phyloP scores from a whole-genome alignment of 2,888 invertebrate species.

The Leucoptera coffeella region DNA sequence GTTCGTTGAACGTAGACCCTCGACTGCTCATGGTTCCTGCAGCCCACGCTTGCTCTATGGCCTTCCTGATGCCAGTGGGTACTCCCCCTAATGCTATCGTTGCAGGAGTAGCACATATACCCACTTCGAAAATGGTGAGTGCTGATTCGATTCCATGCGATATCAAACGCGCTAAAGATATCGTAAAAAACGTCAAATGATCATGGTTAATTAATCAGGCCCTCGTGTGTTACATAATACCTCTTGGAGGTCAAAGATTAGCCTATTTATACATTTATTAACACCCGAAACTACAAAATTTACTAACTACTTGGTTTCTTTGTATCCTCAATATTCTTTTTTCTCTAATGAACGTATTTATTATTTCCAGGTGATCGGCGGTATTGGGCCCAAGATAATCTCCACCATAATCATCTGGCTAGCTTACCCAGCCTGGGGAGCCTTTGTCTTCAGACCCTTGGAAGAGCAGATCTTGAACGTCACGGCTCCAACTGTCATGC shows the following conservation, averaged over 20 bases:
- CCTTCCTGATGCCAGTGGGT: constrained; percentile 90
- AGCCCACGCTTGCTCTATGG: constrained; percentile 83
- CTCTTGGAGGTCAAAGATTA: too few species aligned
- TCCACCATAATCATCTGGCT: constrained; percentile 66
- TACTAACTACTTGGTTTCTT: too few species aligned
- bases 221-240: too few species aligned
- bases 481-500: too few species aligned
- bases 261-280: too few species aligned
- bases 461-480: constrained; percentile 11
- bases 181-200: too few species aligned
- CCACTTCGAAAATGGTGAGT: constrained; percentile 69
- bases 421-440: constrained; percentile 71
- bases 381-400: constrained; percentile 71
- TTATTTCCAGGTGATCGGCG: constrained; percentile 59
- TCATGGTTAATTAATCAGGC: too few species aligned
- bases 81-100: constrained; percentile 95
- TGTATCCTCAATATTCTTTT: too few species aligned
- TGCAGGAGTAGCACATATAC: constrained; percentile 75
- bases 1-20: constrained; percentile 70
- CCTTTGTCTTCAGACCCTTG: constrained; percentile 57
- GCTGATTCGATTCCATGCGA: too few species aligned
- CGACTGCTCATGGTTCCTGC: constrained; percentile 87
- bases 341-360: too few species aligned
- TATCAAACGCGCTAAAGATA: too few species aligned
- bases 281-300: too few species aligned